Evolutionary conservation across 2,797 vertebrate genomes (phyloP).

Genomic region (Melanotaenia trifasciata): DNA sequence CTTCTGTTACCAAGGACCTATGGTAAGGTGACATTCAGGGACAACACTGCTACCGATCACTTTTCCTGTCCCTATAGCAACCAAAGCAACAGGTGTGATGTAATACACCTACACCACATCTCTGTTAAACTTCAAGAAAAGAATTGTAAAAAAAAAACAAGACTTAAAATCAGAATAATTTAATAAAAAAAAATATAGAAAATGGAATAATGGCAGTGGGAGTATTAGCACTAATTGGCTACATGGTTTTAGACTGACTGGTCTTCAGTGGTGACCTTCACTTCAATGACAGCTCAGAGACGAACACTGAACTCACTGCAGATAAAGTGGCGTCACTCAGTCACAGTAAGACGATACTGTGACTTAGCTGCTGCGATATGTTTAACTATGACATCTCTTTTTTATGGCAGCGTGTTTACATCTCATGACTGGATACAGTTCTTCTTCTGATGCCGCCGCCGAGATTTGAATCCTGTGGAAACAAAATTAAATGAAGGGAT

Average conservation of each 20-base stretch:
- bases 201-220: constrained; percentile 1
- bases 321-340: background rate
- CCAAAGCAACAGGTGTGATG: constrained; percentile 30
- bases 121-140: background rate
- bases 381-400: constrained; percentile 9
- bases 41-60: constrained; percentile 50
- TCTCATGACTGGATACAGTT: constrained; percentile 85
- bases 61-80: constrained; percentile 65
- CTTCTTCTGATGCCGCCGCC: constrained; percentile 73
- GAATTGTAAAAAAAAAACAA: constrained; percentile 20
- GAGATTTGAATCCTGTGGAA: constrained; percentile 69
- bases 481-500: constrained; percentile 1
- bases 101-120: constrained; percentile 24
- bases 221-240: constrained; percentile 22
- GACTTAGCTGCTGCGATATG: constrained; percentile 13
- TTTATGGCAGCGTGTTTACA: background rate
- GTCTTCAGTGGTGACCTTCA: constrained; percentile 10
- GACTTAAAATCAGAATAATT: constrained; percentile 48
- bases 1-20: constrained; percentile 37
- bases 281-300: background rate
- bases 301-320: background rate
- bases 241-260: background rate
- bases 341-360: constrained; percentile 3
- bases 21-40: constrained; percentile 54
- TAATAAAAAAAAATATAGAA: constrained; percentile 42